Percentiles rank a stretch among this genome's conserved stretches.
phyloP scores from a whole-genome alignment of 2,797 vertebrate genomes.

The Tokudaia muenninki region DNA sequence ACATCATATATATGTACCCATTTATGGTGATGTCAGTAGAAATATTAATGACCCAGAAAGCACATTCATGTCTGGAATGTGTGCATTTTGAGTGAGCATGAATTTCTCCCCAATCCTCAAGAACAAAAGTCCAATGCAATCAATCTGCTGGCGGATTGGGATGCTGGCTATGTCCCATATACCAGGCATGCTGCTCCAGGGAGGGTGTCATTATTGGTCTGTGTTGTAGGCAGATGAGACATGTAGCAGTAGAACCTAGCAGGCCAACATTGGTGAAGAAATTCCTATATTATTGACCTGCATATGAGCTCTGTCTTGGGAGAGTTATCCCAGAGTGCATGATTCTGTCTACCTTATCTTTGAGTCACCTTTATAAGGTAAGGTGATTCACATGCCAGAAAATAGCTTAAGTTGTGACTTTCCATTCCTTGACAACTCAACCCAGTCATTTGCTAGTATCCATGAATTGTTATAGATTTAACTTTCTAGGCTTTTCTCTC shows the following conservation, averaged over 20 bases:
- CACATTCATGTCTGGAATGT: background rate
- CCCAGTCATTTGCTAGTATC: background rate
- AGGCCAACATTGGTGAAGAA: background rate
- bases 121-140: background rate
- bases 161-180: background rate
- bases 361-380: background rate
- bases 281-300: background rate
- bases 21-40: background rate
- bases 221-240: background rate
- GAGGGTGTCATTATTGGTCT: background rate
- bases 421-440: background rate
- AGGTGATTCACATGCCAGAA: background rate
- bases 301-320: background rate
- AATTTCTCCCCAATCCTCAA: background rate
- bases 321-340: background rate
- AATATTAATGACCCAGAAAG: background rate
- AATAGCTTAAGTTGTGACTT: background rate
- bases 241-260: background rate
- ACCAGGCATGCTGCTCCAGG: background rate
- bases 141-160: background rate
- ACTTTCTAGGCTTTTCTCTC: constrained; percentile 1
- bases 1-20: background rate
- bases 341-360: background rate
- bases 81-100: background rate
- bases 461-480: background rate